Conservation (phyloP, 1,140 invertebrate genomes). For the Parapsyche elsis region DNA sequence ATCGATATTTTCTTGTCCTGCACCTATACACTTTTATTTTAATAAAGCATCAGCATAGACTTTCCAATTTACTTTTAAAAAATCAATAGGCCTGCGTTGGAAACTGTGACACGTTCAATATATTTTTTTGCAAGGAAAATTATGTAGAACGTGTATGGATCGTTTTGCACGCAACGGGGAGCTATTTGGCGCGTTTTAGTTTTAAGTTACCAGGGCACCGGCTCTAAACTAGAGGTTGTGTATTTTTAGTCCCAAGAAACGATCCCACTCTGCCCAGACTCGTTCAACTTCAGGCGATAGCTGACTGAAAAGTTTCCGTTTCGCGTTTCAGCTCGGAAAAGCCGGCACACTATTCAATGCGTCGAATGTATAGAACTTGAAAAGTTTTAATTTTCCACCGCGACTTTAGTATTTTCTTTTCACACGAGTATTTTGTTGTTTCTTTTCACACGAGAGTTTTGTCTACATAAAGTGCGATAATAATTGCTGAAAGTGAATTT, state of each 20-base stretch:
- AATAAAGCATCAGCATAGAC: too few relatives aligned
- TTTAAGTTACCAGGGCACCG: conserved; percentile 46
- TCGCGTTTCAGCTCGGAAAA: not conserved
- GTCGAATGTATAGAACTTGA: too few relatives aligned
- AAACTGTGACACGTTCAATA: not conserved
- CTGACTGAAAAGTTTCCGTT: not conserved
- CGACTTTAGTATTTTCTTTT: too few relatives aligned
- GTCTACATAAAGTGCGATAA: too few relatives aligned
- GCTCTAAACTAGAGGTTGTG: conserved; percentile 25
- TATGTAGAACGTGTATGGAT: conserved; percentile 29
- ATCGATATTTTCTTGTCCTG: too few relatives aligned
- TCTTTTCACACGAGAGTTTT: too few relatives aligned
- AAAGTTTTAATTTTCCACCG: too few relatives aligned
- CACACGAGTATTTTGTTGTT: too few relatives aligned
- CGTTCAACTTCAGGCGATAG: conserved; percentile 12
- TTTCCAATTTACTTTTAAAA: too few relatives aligned
- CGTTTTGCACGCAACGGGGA: not conserved
- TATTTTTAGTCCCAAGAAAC: conserved; percentile 40
- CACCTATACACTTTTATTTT: too few relatives aligned
- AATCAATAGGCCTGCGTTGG: too few relatives aligned
- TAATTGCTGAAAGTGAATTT: too few relatives aligned
- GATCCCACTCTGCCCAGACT: conserved; percentile 17
- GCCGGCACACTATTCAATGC: not conserved
- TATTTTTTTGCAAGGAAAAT: not conserved
- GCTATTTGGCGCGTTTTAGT: conserved; percentile 44